phyloP scores from a whole-genome alignment of 2,797 vertebrate genomes.

The Acanthopagrus latus region DNA sequence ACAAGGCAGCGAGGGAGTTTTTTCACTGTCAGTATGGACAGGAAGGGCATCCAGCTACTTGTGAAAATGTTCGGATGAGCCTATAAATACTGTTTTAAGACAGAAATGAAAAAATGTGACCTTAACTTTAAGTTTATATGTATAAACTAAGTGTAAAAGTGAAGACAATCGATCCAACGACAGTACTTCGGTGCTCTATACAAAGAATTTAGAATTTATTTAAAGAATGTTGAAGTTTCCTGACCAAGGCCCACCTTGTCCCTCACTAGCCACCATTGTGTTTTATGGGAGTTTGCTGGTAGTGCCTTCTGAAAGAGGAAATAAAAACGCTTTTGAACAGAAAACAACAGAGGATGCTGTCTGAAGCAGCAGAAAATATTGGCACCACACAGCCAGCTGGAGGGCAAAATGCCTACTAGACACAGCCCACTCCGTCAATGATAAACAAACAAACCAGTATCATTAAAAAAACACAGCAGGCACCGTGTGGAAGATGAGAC shows the following conservation, averaged over 20 bases:
- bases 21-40: no score
- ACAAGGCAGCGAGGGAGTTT: not conserved
- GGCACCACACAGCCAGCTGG: not conserved
- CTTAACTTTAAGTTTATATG: no score
- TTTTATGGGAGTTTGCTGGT: not conserved
- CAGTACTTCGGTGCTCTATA: not conserved
- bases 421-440: not conserved
- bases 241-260: not conserved
- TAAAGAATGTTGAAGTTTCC: not conserved
- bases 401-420: not conserved
- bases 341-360: not conserved
- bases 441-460: conserved; percentile 6
- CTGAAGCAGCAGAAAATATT: conserved; percentile 14
- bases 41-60: no score
- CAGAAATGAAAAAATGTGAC: no score
- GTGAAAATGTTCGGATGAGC: no score
- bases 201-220: not conserved
- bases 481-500: not conserved
- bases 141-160: no score
- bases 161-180: no score
- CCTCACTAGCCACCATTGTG: no score
- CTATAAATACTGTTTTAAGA: no score
- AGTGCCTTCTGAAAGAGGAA: not conserved
- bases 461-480: not conserved
- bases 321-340: not conserved